Percentiles rank a stretch among this genome's conserved stretches.
These are phyloP conservation scores for Potamilus streckersoni DNA, from an alignment of 1,140 invertebrate species.

Conservation along the genomic window DNA sequence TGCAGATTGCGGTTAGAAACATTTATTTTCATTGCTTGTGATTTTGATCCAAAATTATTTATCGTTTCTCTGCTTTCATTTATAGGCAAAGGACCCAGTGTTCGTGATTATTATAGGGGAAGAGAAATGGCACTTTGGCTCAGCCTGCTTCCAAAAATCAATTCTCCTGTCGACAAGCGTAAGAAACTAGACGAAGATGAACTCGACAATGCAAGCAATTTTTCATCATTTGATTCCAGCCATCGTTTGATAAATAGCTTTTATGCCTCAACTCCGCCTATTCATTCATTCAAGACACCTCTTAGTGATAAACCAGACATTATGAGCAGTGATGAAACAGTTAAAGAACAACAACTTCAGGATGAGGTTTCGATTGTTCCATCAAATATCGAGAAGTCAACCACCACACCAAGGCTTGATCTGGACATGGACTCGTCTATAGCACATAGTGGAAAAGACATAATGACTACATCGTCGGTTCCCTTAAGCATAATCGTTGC, in stretches of 20 bases:
- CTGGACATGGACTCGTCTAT: neutral
- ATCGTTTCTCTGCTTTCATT: too few species aligned
- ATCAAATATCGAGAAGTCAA: constrained; percentile 18
- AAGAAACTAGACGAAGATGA: constrained; percentile 84
- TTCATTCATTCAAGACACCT: constrained; percentile 24
- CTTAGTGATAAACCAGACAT: constrained; percentile 1
- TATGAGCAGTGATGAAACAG: neutral
- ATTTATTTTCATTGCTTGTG: too few species aligned
- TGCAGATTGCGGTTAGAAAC: too few species aligned
- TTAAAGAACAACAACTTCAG: constrained; percentile 16
- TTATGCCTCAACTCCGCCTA: constrained; percentile 63
- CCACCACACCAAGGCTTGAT: constrained; percentile 8
- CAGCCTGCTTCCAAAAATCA: constrained; percentile 93
- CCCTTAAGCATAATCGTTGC: constrained; percentile 81
- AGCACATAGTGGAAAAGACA: constrained; percentile 2
- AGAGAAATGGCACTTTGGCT: constrained; percentile 97
- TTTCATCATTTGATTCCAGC: constrained; percentile 53
- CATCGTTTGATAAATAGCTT: constrained; percentile 52
- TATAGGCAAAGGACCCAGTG: constrained; percentile 30
- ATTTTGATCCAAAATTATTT: too few species aligned
- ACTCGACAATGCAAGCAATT: constrained; percentile 74
- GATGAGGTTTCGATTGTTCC: constrained; percentile 30
- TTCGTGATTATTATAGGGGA: constrained; percentile 94
- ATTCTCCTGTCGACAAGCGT: constrained; percentile 80
- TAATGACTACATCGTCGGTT: constrained; percentile 13